Percentiles rank a stretch among this genome's conserved stretches.
Evolutionary conservation across 1,140 invertebrate genomes (phyloP).

Genomic region (Harlomillsia oculata): DNA sequence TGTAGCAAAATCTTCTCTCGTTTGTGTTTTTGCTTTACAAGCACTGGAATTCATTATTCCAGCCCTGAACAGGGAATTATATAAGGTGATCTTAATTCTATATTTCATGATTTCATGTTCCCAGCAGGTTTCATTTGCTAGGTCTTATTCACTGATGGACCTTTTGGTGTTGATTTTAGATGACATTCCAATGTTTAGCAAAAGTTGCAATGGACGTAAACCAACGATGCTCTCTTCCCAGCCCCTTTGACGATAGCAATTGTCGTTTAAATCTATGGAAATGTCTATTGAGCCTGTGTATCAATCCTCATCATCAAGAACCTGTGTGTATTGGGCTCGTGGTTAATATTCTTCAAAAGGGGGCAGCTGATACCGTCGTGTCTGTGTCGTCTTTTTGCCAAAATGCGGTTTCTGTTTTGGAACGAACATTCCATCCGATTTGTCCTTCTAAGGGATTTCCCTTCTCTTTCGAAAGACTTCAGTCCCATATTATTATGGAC

Average conservation of each 20-base stretch:
- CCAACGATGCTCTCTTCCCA: not conserved
- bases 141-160: too few relatives aligned
- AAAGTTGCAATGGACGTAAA: constrained; percentile 3
- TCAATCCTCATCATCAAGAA: constrained; percentile 13
- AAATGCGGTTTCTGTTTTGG: constrained; percentile 1
- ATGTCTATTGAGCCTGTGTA: not conserved
- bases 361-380: constrained; percentile 1
- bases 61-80: not conserved
- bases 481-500: too few relatives aligned
- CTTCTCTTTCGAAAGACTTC: not conserved
- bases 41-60: constrained; percentile 7
- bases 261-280: constrained; percentile 4
- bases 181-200: constrained; percentile 6
- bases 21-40: constrained; percentile 3
- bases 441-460: not conserved
- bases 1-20: not conserved
- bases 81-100: constrained; percentile 20
- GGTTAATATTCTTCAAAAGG: not conserved
- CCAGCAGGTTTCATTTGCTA: too few relatives aligned
- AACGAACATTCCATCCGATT: constrained; percentile 23
- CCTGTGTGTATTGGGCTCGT: constrained; percentile 5
- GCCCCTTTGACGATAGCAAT: constrained; percentile 9
- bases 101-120: too few relatives aligned
- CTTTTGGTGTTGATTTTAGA: not conserved
- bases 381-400: not conserved